Evolutionary conservation across 2,888 invertebrate genomes (phyloP).

Genomic region (Andrena hattorfiana): DNA sequence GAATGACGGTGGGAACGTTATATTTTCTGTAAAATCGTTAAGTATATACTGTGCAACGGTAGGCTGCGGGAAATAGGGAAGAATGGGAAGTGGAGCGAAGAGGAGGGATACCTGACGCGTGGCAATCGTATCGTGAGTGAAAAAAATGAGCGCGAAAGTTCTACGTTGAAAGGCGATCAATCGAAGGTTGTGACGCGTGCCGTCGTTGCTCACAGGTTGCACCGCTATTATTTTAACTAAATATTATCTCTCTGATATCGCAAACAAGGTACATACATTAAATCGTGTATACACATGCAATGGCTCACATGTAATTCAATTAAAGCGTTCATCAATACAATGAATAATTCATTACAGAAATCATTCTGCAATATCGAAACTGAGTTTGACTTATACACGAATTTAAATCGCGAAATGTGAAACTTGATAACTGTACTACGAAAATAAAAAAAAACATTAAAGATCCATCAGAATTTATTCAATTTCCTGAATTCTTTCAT

Average conservation of each 20-base stretch:
- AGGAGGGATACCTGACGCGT: conserved; percentile 48
- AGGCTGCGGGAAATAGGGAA: neutral
- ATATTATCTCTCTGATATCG: conserved; percentile 6
- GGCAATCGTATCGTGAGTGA: conserved; percentile 36
- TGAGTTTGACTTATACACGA: neutral
- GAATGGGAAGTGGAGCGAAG: neutral
- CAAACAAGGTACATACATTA: neutral
- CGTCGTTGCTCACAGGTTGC: conserved; percentile 24
- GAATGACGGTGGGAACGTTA: too few relatives aligned
- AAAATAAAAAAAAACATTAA: neutral
- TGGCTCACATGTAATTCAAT: neutral
- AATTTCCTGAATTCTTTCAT: neutral
- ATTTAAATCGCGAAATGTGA: neutral
- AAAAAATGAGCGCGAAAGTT: conserved; percentile 55
- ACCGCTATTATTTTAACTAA: conserved; percentile 1
- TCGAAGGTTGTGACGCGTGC: conserved; percentile 60
- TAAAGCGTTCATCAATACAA: neutral
- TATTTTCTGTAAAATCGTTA: neutral
- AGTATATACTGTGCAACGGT: neutral
- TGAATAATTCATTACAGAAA: neutral
- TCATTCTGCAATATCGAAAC: neutral
- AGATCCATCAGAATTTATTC: neutral
- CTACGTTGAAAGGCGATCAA: conserved; percentile 62
- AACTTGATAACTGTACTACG: neutral
- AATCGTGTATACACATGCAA: neutral